Conservation (phyloP, 1,140 invertebrate species). For the Pachypsylla venusta region DNA sequence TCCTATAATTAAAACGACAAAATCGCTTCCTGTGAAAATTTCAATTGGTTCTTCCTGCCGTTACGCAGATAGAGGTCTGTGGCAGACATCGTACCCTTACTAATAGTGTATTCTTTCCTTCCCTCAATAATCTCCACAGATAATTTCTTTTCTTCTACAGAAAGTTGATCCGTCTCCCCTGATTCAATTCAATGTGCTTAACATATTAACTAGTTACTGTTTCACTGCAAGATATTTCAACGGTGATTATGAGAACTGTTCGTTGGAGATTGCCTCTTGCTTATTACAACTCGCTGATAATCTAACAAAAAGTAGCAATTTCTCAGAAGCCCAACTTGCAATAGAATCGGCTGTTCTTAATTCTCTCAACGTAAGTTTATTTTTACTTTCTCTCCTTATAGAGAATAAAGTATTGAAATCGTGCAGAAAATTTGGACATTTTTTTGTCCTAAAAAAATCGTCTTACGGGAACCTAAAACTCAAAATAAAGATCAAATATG, state of each 20-base stretch:
- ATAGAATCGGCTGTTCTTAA: not conserved
- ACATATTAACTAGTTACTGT: constrained; percentile 49
- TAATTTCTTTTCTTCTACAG: constrained; percentile 28
- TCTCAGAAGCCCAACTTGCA: constrained; percentile 20
- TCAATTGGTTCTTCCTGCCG: too few relatives aligned
- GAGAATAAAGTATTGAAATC: too few relatives aligned
- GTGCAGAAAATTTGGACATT: too few relatives aligned
- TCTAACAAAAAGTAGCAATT: constrained; percentile 42
- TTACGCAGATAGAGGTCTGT: too few relatives aligned
- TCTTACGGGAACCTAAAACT: too few relatives aligned
- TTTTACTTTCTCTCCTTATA: too few relatives aligned
- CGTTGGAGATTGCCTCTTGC: constrained; percentile 38
- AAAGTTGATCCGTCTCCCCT: constrained; percentile 41
- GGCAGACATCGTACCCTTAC: too few relatives aligned
- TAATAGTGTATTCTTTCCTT: not conserved
- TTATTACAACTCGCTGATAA: constrained; percentile 43
- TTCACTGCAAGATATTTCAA: constrained; percentile 48
- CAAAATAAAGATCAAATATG: too few relatives aligned
- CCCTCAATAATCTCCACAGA: not conserved
- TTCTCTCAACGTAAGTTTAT: not conserved
- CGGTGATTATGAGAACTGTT: constrained; percentile 46
- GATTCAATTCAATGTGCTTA: constrained; percentile 50
- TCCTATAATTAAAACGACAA: too few relatives aligned
- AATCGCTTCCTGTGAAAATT: too few relatives aligned
- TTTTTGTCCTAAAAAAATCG: too few relatives aligned